Evolutionary conservation across 2,888 invertebrate species (phyloP).

Genomic region (Macaria liturata): DNA sequence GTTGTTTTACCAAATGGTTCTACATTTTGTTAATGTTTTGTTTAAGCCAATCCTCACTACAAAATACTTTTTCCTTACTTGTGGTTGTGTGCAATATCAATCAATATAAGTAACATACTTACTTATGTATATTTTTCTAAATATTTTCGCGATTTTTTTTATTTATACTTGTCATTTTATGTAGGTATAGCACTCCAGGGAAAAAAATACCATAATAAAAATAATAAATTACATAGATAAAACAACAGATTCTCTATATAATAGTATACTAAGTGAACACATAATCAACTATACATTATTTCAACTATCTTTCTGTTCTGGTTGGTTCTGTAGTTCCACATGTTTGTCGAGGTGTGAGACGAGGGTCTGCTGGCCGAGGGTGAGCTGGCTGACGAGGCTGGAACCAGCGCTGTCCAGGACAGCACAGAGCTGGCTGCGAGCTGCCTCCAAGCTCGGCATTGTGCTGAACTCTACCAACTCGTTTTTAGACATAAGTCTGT

Average conservation of each 20-base stretch:
- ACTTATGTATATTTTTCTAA: no score
- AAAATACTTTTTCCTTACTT: no score
- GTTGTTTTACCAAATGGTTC: no score
- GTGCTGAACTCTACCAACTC: conserved; percentile 87
- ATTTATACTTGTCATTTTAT: no score
- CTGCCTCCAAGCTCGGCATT: conserved; percentile 85
- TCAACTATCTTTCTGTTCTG: conserved; percentile 41
- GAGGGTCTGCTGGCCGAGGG: conserved; percentile 86
- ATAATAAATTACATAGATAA: conserved; percentile 29
- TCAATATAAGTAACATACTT: no score
- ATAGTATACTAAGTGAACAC: conserved; percentile 31
- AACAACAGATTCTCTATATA: conserved; percentile 29
- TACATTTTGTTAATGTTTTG: no score
- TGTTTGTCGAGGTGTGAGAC: conserved; percentile 87
- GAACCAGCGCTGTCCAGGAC: conserved; percentile 86
- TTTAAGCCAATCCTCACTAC: no score
- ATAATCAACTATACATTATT: conserved; percentile 20
- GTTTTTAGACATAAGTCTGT: conserved; percentile 86
- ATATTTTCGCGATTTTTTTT: no score
- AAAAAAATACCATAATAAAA: conserved; percentile 7
- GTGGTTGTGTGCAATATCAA: no score
- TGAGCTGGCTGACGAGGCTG: conserved; percentile 86
- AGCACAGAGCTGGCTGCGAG: conserved; percentile 87
- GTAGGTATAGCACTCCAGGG: background rate
- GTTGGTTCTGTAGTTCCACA: conserved; percentile 56